Evolutionary conservation across 2,888 invertebrate species (phyloP).

Genomic region (Melieria picta): DNA sequence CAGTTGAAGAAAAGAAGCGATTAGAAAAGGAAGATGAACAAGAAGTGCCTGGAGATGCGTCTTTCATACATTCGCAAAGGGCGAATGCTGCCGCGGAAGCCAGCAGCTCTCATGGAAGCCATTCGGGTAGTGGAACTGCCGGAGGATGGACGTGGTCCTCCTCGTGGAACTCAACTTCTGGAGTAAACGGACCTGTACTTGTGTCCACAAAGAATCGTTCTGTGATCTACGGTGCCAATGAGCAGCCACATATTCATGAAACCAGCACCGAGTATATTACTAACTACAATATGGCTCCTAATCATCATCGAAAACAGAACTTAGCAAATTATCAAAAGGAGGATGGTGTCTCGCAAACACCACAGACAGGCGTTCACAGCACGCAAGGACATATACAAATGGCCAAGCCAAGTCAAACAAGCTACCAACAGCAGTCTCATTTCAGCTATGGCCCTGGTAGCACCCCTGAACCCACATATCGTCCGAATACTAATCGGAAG

Average conservation of each 20-base stretch:
- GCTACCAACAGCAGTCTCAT: slow-evolving; percentile 35
- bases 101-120: slow-evolving; percentile 30
- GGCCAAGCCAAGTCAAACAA: slow-evolving; percentile 45
- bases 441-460: slow-evolving; percentile 29
- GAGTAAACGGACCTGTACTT: slow-evolving; percentile 43
- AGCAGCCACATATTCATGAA: slow-evolving; percentile 67
- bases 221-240: slow-evolving; percentile 67
- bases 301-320: slow-evolving; percentile 25
- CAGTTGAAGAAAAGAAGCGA: slow-evolving; percentile 62
- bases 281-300: slow-evolving; percentile 15
- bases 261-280: slow-evolving; percentile 67
- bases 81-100: slow-evolving; percentile 59
- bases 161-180: slow-evolving; percentile 48
- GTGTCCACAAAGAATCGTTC: slow-evolving; percentile 57
- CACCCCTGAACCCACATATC: slow-evolving; percentile 41
- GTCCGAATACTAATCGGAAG: slow-evolving; percentile 48
- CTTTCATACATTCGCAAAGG: slow-evolving; percentile 63
- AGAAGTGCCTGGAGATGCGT: slow-evolving; percentile 67
- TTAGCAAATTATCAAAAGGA: slow-evolving; percentile 21
- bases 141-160: slow-evolving; percentile 41
- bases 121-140: slow-evolving; percentile 25
- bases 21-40: slow-evolving; percentile 62
- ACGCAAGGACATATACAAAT: slow-evolving; percentile 56
- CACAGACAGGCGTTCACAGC: slow-evolving; percentile 45
- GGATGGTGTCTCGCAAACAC: not conserved